These are phyloP conservation scores for Xylota segnis DNA, from an alignment of 2,888 invertebrate genomes.

Conservation along the genomic window DNA sequence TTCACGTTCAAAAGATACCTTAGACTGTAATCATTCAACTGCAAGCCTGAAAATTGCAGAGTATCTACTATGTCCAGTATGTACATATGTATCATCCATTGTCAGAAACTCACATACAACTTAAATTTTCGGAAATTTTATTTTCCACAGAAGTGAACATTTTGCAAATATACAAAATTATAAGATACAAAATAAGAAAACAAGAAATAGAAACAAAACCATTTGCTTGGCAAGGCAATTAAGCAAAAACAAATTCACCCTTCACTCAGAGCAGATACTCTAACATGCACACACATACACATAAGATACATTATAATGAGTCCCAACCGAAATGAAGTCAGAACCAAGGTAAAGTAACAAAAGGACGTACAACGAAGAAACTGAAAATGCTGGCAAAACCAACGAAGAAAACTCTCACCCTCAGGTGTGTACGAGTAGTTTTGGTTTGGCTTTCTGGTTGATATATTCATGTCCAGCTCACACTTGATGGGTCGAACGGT, in stretches of 20 bases:
- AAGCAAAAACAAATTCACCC: background rate
- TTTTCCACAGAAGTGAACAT: background rate
- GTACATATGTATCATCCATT: too few relatives aligned
- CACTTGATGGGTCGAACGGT: conserved; percentile 22
- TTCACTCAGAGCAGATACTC: background rate
- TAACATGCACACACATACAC: background rate
- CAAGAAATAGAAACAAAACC: background rate
- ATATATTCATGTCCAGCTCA: conserved; percentile 11
- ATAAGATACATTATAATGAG: background rate
- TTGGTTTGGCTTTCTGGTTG: conserved; percentile 2
- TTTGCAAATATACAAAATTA: background rate
- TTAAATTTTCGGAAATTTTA: background rate
- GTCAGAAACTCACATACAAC: conserved; percentile 1
- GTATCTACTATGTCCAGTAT: too few relatives aligned
- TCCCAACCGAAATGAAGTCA: conserved; percentile 10
- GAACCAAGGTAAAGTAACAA: conserved; percentile 14
- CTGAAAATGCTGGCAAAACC: conserved; percentile 2
- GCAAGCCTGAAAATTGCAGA: too few relatives aligned
- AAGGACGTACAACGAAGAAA: background rate
- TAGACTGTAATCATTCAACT: too few relatives aligned
- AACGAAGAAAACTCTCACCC: background rate
- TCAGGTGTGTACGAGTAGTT: background rate
- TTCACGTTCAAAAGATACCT: too few relatives aligned
- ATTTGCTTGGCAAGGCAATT: background rate
- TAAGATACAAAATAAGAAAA: background rate